Evolutionary conservation across 64 coral and sea anemone genomes (phyloP), one percentile per base, ranked within the genome.

Genomic region (Platygyra sinensis): DNA sequence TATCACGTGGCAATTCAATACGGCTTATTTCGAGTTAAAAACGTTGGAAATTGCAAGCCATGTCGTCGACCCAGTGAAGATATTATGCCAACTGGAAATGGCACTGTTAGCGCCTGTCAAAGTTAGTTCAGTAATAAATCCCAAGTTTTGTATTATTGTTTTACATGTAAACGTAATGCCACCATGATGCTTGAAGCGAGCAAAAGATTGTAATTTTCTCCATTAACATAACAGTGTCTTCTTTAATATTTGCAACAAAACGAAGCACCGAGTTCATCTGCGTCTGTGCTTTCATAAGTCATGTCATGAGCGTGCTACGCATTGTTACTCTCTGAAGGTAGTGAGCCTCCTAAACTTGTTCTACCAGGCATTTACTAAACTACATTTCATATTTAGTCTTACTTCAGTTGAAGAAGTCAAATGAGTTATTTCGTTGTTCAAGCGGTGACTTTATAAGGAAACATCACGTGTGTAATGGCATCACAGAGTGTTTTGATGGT

Each of bases 1-100:
- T 85, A 71, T 85, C 62, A 52, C 63, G 81, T 85, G 62, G 16
- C 81, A 1, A 72, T 85, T 52, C 19, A 72, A 27, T 85, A 85
- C 71, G 81, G 81, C 10, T 49, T 52, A 16, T 72, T 85, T 14
- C 9, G 32, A 24, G 31, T 72, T 31, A 49, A n/a, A 19, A 64
- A 24, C 51, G 32, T 72, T 5, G 81, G 81, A 5, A 85, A 0
- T 50, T 85, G 81, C 14, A 25, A 72, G 38, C 81, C 81, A 18
- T 85, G 81, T 51, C 81, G 19, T 71, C 81, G 39, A 8, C 22
- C 81, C 16, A 51, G 39, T 25, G 19, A 67, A 8, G 81, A 85
- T 85, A 72, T 85, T n/a, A 51, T 33, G 25, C 81, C 81, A 28
- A 11, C 81, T 16, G 81, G 60, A 16, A 39, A 17, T n/a, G 81